Evolutionary conservation across 2,888 invertebrate genomes (phyloP).

Genomic region (Polydrusus pterygomalis): DNA sequence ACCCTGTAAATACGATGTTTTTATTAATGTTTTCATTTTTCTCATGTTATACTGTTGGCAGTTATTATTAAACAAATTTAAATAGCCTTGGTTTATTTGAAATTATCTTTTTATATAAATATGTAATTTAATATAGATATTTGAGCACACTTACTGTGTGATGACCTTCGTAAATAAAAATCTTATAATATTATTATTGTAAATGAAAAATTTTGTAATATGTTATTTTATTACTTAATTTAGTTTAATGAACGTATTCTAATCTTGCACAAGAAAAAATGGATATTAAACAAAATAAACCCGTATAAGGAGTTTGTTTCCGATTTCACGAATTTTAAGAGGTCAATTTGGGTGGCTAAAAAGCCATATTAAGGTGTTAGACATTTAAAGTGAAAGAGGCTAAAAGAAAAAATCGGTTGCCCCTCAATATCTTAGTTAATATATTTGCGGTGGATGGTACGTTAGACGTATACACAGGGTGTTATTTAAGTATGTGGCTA

Average conservation of each 20-base stretch:
- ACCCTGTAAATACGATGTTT: not conserved
- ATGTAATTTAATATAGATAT: slow-evolving; percentile 26
- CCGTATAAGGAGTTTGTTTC: no score
- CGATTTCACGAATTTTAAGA: no score
- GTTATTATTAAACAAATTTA: slow-evolving; percentile 18
- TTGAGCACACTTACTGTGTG: slow-evolving; percentile 4
- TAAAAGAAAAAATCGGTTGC: no score
- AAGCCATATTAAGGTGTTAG: no score
- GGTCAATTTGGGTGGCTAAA: no score
- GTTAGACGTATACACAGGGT: no score
- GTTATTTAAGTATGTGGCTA: no score
- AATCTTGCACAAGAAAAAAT: not conserved
- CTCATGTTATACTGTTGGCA: not conserved
- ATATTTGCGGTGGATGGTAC: no score
- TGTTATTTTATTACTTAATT: slow-evolving; percentile 9
- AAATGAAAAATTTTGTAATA: not conserved
- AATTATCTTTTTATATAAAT: slow-evolving; percentile 11
- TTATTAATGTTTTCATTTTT: not conserved
- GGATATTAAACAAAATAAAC: no score
- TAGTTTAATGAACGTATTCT: not conserved
- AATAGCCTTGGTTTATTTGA: slow-evolving; percentile 34
- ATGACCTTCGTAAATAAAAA: slow-evolving; percentile 25
- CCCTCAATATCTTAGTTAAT: no score
- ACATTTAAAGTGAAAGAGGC: no score
- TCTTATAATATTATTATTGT: slow-evolving; percentile 27